Base-by-base conservation (phyloP, 2,113 vertebrate genomes). In the Tyrannus savana region DNA sequence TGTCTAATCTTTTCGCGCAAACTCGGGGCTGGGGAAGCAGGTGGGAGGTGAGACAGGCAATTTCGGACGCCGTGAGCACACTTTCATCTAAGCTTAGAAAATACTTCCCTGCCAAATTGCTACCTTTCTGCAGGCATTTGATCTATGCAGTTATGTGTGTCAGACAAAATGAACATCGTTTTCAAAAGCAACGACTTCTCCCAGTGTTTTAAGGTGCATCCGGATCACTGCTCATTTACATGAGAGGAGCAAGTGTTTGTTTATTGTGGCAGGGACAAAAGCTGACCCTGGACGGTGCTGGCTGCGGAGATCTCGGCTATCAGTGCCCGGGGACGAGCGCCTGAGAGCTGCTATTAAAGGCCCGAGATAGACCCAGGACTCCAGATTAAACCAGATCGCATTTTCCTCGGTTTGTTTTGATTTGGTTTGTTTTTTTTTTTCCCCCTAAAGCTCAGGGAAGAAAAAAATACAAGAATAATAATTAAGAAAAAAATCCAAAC, bases 81-180 rank as follows among this genome's bases (percentile, higher is more conserved):
- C 89, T 96, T 96, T 91, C 84, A 93, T 91, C 76, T 53, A 12
- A 90, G 66, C 80, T 44, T 53, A 73, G 93, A 88, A 96, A 93
- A 86, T 46, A 31, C 58, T 89, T 78, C 81, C 52, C 59, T 78
- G 76, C 55, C 41, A 84, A 91, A 92, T 91, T 85, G 83, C 85
- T 47, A 89, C 95, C 94, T 95, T 91, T 93, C 95, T 35, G 91
- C 93, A 80, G 82, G 78, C 90, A 89, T 96, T 77, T 93, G 91
- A 97, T 96, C 91, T 80, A 37, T 23, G 94, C 91, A 87, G 87
- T 80, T 66, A 12, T 86, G 93, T 25, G 89, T 94, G 93, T 90
- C 93, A 83, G 94, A 89, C 94, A 13, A 96, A 96, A 89, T 93
- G 95, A 96, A 91, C 95, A 84, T 86, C 88, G 93, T 63, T 91